Conservation (phyloP, 2,113 vertebrate genomes). For the Myrmophylax atrothorax region DNA sequence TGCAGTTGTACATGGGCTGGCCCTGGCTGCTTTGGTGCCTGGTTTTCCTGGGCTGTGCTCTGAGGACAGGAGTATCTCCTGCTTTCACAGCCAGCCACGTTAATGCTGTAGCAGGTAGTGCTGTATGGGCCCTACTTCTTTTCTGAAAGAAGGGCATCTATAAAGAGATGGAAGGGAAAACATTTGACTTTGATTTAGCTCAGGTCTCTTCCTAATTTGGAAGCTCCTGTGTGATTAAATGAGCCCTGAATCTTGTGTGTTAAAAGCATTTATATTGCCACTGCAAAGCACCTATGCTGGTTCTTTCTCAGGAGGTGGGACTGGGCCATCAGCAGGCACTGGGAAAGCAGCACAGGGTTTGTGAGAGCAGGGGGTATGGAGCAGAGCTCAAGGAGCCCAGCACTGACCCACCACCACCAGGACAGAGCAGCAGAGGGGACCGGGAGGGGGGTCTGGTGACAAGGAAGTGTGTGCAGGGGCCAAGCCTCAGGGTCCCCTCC, state of each 20-base stretch:
- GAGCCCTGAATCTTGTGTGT: fast-evolving
- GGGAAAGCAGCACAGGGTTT: background rate
- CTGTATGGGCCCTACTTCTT: background rate
- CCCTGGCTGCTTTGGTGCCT: background rate
- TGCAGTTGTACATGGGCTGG: background rate
- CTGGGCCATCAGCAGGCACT: background rate
- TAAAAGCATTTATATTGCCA: background rate
- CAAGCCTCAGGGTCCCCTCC: background rate
- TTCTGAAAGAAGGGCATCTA: background rate
- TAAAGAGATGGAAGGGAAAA: background rate
- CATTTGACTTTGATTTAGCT: background rate
- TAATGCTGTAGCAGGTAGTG: background rate
- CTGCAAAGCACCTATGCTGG: background rate
- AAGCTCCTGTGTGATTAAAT: background rate
- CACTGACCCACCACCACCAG: fast-evolving
- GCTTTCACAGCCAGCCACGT: background rate
- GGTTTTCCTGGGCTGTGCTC: background rate
- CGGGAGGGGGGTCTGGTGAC: fast-evolving
- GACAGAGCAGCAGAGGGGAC: background rate
- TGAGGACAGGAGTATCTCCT: background rate
- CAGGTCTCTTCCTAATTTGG: background rate
- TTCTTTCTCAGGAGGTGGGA: background rate
- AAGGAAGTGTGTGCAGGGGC: background rate
- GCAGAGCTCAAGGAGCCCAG: background rate
- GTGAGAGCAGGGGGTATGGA: background rate